phyloP scores from a whole-genome alignment of 2,888 invertebrate species.

The Conus canariensis region DNA sequence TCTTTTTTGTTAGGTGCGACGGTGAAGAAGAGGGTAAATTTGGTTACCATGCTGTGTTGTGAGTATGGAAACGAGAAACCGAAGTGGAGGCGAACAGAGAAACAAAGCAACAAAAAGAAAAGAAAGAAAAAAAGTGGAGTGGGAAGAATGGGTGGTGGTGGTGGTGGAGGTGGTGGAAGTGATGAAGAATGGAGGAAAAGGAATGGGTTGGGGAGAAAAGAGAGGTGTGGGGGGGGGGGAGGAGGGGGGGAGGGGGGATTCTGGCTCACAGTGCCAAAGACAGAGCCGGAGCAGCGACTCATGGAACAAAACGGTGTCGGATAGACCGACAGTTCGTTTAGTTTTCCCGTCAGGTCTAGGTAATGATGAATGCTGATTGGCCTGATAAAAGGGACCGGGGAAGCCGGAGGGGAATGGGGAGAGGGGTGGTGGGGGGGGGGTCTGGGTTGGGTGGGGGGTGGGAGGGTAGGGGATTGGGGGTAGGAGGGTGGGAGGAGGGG shows the following conservation, averaged over 20 bases:
- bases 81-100: neutral
- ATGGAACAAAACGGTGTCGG: slow-evolving; percentile 23
- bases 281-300: neutral
- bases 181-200: neutral
- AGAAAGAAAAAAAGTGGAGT: neutral
- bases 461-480: neutral
- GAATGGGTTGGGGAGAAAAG: neutral
- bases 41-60: slow-evolving; percentile 15
- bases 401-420: neutral
- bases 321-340: slow-evolving; percentile 32
- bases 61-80: slow-evolving; percentile 14
- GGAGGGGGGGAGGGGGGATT: neutral
- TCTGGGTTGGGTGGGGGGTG: neutral
- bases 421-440: neutral
- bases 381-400: neutral
- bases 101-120: too few relatives aligned
- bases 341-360: slow-evolving; percentile 30
- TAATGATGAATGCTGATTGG: slow-evolving; percentile 37
- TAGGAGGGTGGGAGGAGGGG: neutral
- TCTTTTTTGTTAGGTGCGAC: neutral
- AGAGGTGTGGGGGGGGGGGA: neutral
- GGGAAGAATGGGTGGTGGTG: neutral
- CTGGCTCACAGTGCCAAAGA: neutral
- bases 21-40: neutral
- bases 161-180: neutral